These are phyloP conservation scores for Sepiola atlantica DNA, from an alignment of 2,888 invertebrate species.

Conservation along the genomic window DNA sequence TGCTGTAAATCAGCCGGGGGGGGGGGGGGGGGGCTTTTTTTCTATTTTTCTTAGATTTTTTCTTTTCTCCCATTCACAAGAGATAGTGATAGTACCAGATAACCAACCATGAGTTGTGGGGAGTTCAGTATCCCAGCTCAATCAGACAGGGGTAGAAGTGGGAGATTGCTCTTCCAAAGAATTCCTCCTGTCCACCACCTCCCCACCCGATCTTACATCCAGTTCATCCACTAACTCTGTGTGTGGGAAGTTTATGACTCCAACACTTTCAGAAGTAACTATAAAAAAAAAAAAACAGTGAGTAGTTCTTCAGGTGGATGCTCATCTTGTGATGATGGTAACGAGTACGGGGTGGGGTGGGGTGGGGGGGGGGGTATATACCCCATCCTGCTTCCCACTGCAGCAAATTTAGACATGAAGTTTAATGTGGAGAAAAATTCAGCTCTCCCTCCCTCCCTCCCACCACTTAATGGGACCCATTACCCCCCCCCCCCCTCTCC, in stretches of 20 bases:
- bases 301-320: not conserved
- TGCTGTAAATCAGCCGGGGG: not conserved
- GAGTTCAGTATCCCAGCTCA: not conserved
- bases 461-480: too few species aligned
- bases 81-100: not conserved
- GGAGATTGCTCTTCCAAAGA: not conserved
- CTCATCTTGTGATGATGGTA: not conserved
- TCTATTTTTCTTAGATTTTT: too few species aligned
- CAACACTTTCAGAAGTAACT: not conserved
- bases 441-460: too few species aligned
- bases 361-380: too few species aligned
- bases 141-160: not conserved
- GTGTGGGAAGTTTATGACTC: constrained; percentile 32
- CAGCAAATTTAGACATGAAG: too few species aligned
- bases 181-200: not conserved
- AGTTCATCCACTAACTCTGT: not conserved
- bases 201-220: not conserved
- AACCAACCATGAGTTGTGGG: not conserved
- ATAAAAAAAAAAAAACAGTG: not conserved
- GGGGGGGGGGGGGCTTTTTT: too few species aligned
- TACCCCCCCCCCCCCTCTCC: too few species aligned
- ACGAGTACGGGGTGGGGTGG: not conserved
- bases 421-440: too few species aligned
- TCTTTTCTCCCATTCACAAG: not conserved
- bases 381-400: too few species aligned